Evolutionary conservation across 1,140 invertebrate species (phyloP).

Genomic region (Drosophila bocki): DNA sequence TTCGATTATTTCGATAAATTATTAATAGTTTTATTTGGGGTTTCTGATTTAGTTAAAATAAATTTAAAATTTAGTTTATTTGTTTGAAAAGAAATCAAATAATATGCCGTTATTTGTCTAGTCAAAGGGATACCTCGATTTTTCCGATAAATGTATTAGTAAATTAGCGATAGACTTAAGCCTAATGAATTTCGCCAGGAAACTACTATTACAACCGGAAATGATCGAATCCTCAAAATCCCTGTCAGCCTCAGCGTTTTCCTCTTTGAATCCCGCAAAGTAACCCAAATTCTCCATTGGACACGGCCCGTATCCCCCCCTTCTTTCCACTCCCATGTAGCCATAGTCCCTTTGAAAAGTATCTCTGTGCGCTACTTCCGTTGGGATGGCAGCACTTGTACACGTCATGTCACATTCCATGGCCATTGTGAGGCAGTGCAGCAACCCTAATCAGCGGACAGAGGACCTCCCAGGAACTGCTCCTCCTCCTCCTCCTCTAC

Average conservation of each 20-base stretch:
- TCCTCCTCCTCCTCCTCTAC: background rate
- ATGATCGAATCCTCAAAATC: conserved; percentile 23
- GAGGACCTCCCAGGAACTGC: conserved; percentile 1
- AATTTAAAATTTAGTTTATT: background rate
- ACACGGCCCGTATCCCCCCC: conserved; percentile 3
- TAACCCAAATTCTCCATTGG: conserved; percentile 74
- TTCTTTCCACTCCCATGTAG: background rate
- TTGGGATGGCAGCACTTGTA: conserved; percentile 63
- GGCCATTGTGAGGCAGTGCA: conserved; percentile 64
- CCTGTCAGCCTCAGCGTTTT: conserved; percentile 34
- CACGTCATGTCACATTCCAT: conserved; percentile 72
- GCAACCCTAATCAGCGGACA: conserved; percentile 78
- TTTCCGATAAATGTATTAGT: background rate
- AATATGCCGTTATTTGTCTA: too few relatives aligned
- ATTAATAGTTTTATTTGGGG: background rate
- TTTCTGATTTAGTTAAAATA: background rate
- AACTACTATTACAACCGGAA: background rate
- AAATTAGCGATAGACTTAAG: background rate
- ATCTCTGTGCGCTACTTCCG: conserved; percentile 37
- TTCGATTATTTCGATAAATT: conserved; percentile 2
- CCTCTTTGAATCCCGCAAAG: conserved; percentile 19
- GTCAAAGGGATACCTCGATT: background rate
- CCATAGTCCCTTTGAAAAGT: conserved; percentile 29
- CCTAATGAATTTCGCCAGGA: background rate
- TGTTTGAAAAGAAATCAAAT: background rate